Percentiles rank a stretch among this genome's conserved stretches.
phyloP scores from a whole-genome alignment of 2,888 invertebrate species.

The Antitype chi region DNA sequence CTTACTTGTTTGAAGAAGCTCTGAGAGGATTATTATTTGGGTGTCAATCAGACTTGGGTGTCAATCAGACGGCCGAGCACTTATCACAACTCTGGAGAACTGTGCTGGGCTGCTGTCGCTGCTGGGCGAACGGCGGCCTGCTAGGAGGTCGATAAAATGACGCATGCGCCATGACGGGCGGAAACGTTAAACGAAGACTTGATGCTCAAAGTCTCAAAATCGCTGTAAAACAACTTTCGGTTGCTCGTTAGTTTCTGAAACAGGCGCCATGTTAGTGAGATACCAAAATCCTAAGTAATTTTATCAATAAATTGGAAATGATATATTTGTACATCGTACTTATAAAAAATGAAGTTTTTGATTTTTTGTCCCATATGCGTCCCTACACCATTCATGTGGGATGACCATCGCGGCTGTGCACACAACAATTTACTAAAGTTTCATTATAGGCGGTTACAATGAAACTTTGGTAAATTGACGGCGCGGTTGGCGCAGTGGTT shows the following conservation, averaged over 20 bases:
- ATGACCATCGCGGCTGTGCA: too few species aligned
- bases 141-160: constrained; percentile 18
- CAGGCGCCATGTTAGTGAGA: neutral
- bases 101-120: constrained; percentile 13
- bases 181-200: constrained; percentile 9
- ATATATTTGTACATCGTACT: neutral
- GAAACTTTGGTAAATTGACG: too few species aligned
- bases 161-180: constrained; percentile 39
- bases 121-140: neutral
- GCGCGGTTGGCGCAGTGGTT: too few species aligned
- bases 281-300: neutral
- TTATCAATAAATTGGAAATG: neutral
- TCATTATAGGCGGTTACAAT: too few species aligned
- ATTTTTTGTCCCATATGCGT: neutral
- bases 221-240: neutral
- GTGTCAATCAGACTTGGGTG: constrained; percentile 1
- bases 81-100: constrained; percentile 10
- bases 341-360: neutral
- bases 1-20: constrained; percentile 18
- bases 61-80: constrained; percentile 18
- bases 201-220: constrained; percentile 6
- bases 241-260: constrained; percentile 6
- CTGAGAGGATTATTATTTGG: constrained; percentile 5
- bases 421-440: too few species aligned
- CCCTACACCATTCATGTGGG: neutral